Conservation (phyloP, 2,888 invertebrate genomes). For the Tigriopus californicus region DNA sequence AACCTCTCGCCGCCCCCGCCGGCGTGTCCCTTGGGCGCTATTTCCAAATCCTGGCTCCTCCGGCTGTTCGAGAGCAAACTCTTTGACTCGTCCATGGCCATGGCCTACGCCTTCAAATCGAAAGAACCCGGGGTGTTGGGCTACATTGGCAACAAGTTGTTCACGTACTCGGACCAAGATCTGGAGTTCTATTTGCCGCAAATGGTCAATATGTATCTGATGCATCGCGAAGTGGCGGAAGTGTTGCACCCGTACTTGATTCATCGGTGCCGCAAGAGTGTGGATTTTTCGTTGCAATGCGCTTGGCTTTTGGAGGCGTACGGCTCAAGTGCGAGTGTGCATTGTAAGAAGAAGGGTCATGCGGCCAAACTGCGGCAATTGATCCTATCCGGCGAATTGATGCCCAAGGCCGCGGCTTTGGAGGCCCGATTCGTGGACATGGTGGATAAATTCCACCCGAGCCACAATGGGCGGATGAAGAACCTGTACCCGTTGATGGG, state of each 20-base stretch:
- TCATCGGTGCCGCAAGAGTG: constrained; percentile 63
- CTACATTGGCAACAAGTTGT: constrained; percentile 51
- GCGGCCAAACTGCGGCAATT: constrained; percentile 52
- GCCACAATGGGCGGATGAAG: not conserved
- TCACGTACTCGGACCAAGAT: constrained; percentile 73
- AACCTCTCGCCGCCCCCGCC: too few relatives aligned
- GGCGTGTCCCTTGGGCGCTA: not conserved
- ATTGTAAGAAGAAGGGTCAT: constrained; percentile 42
- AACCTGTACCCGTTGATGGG: not conserved
- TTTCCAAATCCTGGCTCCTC: constrained; percentile 37
- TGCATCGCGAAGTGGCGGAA: constrained; percentile 92
- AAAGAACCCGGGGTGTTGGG: constrained; percentile 95
- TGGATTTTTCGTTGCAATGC: constrained; percentile 86
- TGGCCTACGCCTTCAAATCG: constrained; percentile 91
- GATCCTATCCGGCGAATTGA: constrained; percentile 49
- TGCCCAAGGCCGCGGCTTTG: not conserved
- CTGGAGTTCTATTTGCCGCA: constrained; percentile 97
- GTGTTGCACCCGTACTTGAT: constrained; percentile 64
- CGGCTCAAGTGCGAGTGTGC: constrained; percentile 48
- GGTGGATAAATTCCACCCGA: not conserved
- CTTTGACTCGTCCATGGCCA: constrained; percentile 95
- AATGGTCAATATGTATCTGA: constrained; percentile 92
- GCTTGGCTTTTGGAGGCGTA: constrained; percentile 93
- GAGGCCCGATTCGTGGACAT: not conserved
- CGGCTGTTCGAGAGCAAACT: constrained; percentile 90